Evolutionary conservation across 2,113 vertebrate species (phyloP), one percentile per base, ranked within the genome.

Genomic region (Pterocles burchelli): DNA sequence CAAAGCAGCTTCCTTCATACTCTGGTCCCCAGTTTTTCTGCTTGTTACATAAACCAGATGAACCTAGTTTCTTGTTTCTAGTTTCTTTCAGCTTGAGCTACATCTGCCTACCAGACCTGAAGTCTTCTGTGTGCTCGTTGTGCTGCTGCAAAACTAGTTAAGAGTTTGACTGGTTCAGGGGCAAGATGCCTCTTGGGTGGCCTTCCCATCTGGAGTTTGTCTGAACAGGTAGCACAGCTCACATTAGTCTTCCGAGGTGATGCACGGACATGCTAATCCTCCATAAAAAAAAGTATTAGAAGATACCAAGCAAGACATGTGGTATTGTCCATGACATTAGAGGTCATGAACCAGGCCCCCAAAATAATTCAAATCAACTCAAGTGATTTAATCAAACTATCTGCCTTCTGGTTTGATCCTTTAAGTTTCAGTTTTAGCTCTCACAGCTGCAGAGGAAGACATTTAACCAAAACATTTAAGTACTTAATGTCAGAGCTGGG

Each of bases 61-160:
- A 90, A 86, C 95, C 83, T 90, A 83, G 59, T 83, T 96, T 90
- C 84, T 90, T 38, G 16, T 86, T 75, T 49, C 92, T 88, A 95
- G 90, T 58, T 94, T 94, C 41, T 81, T 81, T 76, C 63, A 54
- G 90, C 52, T 94, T 83, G 52, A 65, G 90, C 80, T 96, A 94
- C 96, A 94, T 97, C 90, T 96, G 93, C 67, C 90, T 67, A 90
- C 93, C 95, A 95, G 96, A 97, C 68, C 82, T 83, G 59, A 88
- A 77, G 65, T 52, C 68, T 91, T 88, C 88, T 82, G 33, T 51
- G 26, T 34, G 52, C 52, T 92, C 75, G 26, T 48, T 73, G 20
- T 61, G 57, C 68, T 66, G 59, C 77, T 92, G 70, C 92, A 68
- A 96, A 94, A 89, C 85, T 65, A 72, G 90, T 92, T 78, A 86